Evolutionary conservation across 2,113 vertebrate genomes (phyloP), one percentile per base, ranked within the genome.

Genomic region (Dromiciops gliroides): DNA sequence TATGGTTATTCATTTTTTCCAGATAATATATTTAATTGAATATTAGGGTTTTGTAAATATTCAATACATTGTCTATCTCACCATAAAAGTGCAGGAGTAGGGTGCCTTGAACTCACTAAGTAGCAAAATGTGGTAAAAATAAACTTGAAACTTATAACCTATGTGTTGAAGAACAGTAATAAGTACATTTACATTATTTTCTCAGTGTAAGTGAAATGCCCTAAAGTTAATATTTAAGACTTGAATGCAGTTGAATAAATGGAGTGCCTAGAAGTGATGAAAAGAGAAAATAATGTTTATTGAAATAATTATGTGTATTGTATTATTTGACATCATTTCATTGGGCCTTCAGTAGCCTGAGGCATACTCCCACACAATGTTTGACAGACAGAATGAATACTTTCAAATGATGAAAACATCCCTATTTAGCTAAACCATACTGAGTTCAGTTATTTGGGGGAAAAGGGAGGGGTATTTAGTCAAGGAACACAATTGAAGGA

Each of bases 321-420:
- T 19, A 3, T 44, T 50, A 37, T 97, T 95, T 95, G 89, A 91
- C 92, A 89, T 95, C 89, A 96, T 93, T 93, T 96, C 51, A 97
- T 92, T 53, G 93, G 50, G 28, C 22, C 31, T 90, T 96, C 56
- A 60, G 11, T 94, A 94, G 91, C 51, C 93, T 94, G 90, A 95
- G 93, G 23, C 47, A 93, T 5, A 48, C 4, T 94, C 9, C 37
- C 93, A 51, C 50, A 50, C 96, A 91, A 22, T 53, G 16, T 92
- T 93, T 96, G 75, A 92, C 49, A 95, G 92, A 75, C 2, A 94
- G 48, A 96, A 37, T 88, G 50, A 94, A 47, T 96, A 92, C 3
- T 96, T 97, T 28, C 93, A 94, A 96, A 90, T 22, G 56, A 93
- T 89, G 24, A 51, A 95, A 96, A 92, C 5, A 95, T 5, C 26